These are phyloP conservation scores for Nothocercus julius DNA, from an alignment of 2,113 vertebrate genomes.

Conservation along the genomic window DNA sequence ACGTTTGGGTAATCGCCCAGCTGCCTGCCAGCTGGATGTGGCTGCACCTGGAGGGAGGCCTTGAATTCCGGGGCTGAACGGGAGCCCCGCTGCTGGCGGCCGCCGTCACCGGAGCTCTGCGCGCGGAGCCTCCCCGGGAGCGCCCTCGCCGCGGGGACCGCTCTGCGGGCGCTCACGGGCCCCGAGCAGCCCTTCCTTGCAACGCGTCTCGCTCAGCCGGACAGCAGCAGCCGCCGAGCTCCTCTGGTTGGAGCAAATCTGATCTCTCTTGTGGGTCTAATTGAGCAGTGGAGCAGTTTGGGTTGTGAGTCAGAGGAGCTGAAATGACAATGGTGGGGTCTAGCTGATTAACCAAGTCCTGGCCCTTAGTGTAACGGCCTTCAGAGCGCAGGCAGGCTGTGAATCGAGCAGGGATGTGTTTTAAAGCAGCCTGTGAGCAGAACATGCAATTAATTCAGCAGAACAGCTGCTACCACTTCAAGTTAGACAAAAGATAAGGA, in stretches of 20 bases:
- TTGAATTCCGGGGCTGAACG: constrained; percentile 47
- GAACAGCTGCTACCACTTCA: neutral
- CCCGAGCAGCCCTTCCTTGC: constrained; percentile 1
- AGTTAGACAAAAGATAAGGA: neutral
- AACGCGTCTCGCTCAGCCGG: constrained; percentile 31
- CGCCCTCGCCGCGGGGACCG: too few species aligned
- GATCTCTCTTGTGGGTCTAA: neutral
- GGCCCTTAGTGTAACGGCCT: neutral
- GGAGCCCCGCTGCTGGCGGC: neutral
- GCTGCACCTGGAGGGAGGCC: constrained; percentile 40
- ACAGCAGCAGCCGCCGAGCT: constrained; percentile 22
- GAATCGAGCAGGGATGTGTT: neutral
- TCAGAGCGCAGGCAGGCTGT: neutral
- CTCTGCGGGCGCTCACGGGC: too few species aligned
- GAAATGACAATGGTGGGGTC: neutral
- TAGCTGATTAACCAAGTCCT: neutral
- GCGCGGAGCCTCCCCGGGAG: too few species aligned
- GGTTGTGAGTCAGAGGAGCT: neutral
- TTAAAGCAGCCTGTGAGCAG: neutral
- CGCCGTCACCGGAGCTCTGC: too few species aligned
- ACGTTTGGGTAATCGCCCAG: constrained; percentile 20
- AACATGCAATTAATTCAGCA: neutral
- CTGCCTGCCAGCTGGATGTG: constrained; percentile 20
- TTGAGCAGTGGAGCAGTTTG: neutral
- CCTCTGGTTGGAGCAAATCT: neutral